phyloP scores from a whole-genome alignment of 2,113 vertebrate genomes.

The Xerus inauris region DNA sequence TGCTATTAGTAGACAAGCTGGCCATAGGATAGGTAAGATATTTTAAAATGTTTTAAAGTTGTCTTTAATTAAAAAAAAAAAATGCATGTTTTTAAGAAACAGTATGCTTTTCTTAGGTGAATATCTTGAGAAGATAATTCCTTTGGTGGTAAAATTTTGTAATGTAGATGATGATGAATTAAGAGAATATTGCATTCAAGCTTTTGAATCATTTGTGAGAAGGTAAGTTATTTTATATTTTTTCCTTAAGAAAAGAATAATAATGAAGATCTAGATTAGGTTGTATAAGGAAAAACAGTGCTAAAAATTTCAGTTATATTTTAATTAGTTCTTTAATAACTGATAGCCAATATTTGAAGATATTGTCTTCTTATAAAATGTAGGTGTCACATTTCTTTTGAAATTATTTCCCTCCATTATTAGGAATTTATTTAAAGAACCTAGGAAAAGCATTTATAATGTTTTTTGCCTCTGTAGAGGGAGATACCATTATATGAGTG shows the following conservation, averaged over 20 bases:
- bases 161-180: constrained; percentile 98
- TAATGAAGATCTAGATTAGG: not conserved
- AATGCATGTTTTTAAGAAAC: constrained; percentile 49
- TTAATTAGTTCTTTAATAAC: not conserved
- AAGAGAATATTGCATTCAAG: constrained; percentile 99
- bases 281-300: not conserved
- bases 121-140: constrained; percentile 99
- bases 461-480: not conserved
- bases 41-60: constrained; percentile 48
- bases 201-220: constrained; percentile 98
- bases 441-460: not conserved
- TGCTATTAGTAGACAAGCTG: constrained; percentile 99
- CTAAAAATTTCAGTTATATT: not conserved
- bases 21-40: constrained; percentile 97
- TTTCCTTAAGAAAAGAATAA: constrained; percentile 25
- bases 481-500: not conserved
- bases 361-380: constrained; percentile 28
- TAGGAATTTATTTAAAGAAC: constrained; percentile 21
- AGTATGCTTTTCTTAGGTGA: constrained; percentile 88
- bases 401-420: not conserved
- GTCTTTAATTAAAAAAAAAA: constrained; percentile 4
- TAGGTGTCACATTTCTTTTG: not conserved
- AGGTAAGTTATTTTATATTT: constrained; percentile 86
- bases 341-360: constrained; percentile 1
- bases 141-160: constrained; percentile 99